These are phyloP conservation scores for Ascidia mentula DNA, from an alignment of 23 tunicate genomes.

Conservation along the genomic window DNA sequence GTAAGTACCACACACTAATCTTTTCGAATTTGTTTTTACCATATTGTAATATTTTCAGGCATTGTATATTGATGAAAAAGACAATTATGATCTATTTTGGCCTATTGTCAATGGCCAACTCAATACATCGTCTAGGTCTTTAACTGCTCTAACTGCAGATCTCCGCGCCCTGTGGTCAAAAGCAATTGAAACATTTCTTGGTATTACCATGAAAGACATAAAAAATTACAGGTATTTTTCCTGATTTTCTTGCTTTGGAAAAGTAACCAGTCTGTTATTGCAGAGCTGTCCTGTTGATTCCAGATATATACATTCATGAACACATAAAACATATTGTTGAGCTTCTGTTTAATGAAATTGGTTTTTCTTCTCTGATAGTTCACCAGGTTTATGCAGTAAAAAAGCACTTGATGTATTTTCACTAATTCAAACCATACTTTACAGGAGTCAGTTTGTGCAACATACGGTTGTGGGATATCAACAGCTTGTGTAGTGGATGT, in stretches of 20 bases:
- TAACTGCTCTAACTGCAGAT: constrained; percentile 60
- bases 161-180: constrained; percentile 55
- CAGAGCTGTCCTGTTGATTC: constrained; percentile 65
- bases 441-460: constrained; percentile 83
- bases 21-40: background rate
- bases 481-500: constrained; percentile 89
- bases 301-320: constrained; percentile 57
- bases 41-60: constrained; percentile 31
- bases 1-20: constrained; percentile 5
- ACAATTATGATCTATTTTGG: constrained; percentile 76
- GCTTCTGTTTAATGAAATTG: constrained; percentile 38
- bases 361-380: constrained; percentile 46
- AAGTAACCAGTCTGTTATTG: background rate
- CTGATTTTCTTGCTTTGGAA: background rate
- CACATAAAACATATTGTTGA: constrained; percentile 55
- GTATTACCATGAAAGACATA: constrained; percentile 39
- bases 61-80: constrained; percentile 73
- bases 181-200: constrained; percentile 58
- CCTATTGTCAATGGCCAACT: constrained; percentile 78
- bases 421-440: background rate
- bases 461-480: constrained; percentile 86
- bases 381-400: constrained; percentile 49
- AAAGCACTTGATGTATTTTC: background rate
- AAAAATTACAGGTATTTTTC: constrained; percentile 40
- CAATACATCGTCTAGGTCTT: constrained; percentile 35